Conservation (phyloP, 2,888 invertebrate genomes). For the Antitype chi region DNA sequence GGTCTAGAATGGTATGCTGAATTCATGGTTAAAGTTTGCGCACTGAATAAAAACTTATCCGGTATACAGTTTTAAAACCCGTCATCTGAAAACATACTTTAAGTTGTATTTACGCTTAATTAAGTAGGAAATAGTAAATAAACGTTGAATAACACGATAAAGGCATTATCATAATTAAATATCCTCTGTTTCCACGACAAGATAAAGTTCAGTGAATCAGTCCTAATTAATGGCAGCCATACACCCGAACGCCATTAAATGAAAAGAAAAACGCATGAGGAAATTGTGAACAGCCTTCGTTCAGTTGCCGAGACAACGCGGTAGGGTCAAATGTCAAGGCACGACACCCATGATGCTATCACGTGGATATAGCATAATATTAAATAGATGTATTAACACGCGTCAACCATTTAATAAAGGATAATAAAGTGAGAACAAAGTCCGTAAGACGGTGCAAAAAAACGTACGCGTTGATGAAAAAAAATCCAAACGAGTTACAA, state of each 20-base stretch:
- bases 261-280: constrained; percentile 3
- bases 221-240: background rate
- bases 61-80: background rate
- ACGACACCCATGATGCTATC: constrained; percentile 11
- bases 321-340: constrained; percentile 49
- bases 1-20: too few species aligned
- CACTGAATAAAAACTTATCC: too few species aligned
- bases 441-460: constrained; percentile 3
- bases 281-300: constrained; percentile 44
- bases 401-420: constrained; percentile 26
- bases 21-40: too few species aligned
- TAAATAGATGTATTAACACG: constrained; percentile 14
- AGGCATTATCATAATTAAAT: background rate
- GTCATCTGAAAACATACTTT: background rate
- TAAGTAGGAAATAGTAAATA: constrained; percentile 5
- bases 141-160: constrained; percentile 6
- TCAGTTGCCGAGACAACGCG: constrained; percentile 21
- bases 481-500: background rate
- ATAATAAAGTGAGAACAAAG: constrained; percentile 39
- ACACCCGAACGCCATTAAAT: constrained; percentile 1
- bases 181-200: constrained; percentile 9
- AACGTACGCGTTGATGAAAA: background rate
- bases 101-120: background rate
- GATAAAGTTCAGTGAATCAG: constrained; percentile 25
- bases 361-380: constrained; percentile 26